Conservation (phyloP, 2,113 vertebrate species). For the Marmota flaviventris region DNA sequence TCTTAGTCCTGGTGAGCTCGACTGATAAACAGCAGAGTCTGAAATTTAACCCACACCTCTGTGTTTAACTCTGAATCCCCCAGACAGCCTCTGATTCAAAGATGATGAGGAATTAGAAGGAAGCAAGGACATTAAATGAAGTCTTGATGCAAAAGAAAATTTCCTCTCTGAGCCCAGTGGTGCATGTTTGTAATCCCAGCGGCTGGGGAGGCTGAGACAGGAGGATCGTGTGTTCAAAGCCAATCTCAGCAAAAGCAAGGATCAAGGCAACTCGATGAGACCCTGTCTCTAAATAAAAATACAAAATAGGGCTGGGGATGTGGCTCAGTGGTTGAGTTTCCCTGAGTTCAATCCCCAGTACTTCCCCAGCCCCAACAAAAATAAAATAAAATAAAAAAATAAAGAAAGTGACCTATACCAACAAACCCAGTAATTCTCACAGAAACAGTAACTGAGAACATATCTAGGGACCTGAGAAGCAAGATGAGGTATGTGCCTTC, state of each 20-base stretch:
- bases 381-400: not conserved
- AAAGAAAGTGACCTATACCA: not conserved
- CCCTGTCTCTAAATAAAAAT: no score
- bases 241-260: no score
- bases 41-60: not conserved
- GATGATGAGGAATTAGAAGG: not conserved
- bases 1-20: not conserved
- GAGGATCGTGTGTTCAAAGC: no score
- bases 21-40: not conserved
- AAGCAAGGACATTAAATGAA: not conserved
- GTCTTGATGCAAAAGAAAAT: not conserved
- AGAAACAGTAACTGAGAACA: not conserved
- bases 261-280: no score
- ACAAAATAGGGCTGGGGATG: no score
- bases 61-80: not conserved
- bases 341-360: no score
- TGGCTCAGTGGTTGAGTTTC: no score
- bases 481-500: not conserved
- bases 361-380: not conserved
- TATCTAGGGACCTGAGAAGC: not conserved
- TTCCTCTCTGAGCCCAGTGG: no score
- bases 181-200: no score
- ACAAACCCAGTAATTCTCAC: not conserved
- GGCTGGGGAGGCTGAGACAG: no score
- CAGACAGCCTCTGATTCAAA: not conserved